Percentiles rank a stretch among this genome's conserved stretches.
Conservation (phyloP, 2,797 vertebrate species). For the Diplodus puntazzo region DNA sequence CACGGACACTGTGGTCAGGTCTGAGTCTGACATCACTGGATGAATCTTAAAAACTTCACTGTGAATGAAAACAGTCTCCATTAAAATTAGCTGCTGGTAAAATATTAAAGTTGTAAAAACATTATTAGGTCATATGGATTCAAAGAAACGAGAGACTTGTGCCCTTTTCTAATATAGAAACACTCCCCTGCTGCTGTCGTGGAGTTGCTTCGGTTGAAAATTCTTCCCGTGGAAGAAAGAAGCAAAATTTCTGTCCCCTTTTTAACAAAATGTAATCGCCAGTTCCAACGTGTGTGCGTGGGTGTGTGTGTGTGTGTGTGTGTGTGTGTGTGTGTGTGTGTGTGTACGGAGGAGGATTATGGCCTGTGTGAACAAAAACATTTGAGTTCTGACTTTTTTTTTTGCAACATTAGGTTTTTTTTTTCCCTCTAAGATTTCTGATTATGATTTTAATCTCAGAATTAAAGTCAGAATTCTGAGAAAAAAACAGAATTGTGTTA, state of each 20-base stretch:
- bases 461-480: too few relatives aligned
- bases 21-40: background rate
- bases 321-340: conserved; percentile 18
- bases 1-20: background rate
- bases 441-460: too few relatives aligned
- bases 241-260: conserved; percentile 4
- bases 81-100: conserved; percentile 49
- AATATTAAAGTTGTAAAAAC: conserved; percentile 26
- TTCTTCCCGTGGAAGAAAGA: conserved; percentile 81
- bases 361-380: too few relatives aligned
- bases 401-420: too few relatives aligned
- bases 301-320: conserved; percentile 19
- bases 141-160: conserved; percentile 13
- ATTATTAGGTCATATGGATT: background rate
- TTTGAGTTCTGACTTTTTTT: too few relatives aligned
- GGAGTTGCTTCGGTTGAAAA: conserved; percentile 16
- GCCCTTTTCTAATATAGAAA: conserved; percentile 25
- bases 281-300: background rate
- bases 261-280: background rate
- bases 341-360: background rate
- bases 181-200: conserved; percentile 18
- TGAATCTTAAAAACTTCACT: conserved; percentile 12
- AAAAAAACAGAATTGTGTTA: too few relatives aligned
- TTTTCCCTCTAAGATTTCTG: too few relatives aligned
- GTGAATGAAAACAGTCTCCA: conserved; percentile 26